Evolutionary conservation across 2,797 vertebrate genomes (phyloP).

Genomic region (Nannoperca australis): DNA sequence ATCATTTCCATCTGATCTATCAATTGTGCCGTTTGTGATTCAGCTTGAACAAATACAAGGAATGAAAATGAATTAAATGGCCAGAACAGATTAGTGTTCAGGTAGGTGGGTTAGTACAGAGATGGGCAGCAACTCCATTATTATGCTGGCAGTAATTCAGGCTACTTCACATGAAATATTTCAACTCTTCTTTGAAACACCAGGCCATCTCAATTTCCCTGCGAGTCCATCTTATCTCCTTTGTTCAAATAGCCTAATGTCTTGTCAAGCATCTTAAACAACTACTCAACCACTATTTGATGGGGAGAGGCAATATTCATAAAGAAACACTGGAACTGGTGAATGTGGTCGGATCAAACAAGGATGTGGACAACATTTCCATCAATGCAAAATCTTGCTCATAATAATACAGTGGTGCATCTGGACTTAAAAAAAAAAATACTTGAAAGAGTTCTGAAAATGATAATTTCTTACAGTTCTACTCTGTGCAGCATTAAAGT

Average conservation of each 20-base stretch:
- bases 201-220: constrained; percentile 29
- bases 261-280: constrained; percentile 27
- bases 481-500: neutral
- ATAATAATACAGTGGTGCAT: constrained; percentile 2
- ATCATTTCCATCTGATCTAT: constrained; percentile 44
- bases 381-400: constrained; percentile 17
- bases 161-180: constrained; percentile 45
- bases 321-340: constrained; percentile 21
- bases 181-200: constrained; percentile 43
- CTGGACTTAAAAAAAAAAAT: constrained; percentile 1
- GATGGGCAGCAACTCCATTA: constrained; percentile 34
- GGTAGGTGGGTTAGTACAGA: constrained; percentile 29
- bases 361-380: constrained; percentile 19
- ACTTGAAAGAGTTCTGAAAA: neutral
- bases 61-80: constrained; percentile 37
- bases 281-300: constrained; percentile 43
- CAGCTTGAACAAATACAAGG: constrained; percentile 33
- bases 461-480: neutral
- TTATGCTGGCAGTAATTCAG: constrained; percentile 45
- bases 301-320: constrained; percentile 22
- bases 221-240: constrained; percentile 43
- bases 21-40: constrained; percentile 32
- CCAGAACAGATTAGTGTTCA: constrained; percentile 28
- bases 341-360: constrained; percentile 17
- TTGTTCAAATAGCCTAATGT: constrained; percentile 38